Conservation (phyloP, 2,113 vertebrate genomes). For the Ondatra zibethicus region DNA sequence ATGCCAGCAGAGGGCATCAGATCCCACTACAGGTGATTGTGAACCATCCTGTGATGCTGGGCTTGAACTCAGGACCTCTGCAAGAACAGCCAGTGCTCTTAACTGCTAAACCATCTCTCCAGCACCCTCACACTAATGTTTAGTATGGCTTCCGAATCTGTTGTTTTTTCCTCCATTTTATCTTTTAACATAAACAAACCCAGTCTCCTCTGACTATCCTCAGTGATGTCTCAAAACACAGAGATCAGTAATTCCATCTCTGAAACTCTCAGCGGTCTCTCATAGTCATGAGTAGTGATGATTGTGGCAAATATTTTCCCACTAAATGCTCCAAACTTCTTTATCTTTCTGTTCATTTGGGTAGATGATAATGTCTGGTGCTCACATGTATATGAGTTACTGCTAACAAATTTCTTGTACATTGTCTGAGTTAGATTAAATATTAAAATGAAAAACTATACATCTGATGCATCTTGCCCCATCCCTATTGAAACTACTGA, state of each 20-base stretch:
- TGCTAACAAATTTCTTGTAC: neutral
- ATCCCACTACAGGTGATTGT: too few species aligned
- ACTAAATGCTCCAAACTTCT: accelerated
- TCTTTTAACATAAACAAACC: neutral
- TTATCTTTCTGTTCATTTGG: neutral
- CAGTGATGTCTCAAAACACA: neutral
- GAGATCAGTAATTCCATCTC: neutral
- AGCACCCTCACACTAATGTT: accelerated
- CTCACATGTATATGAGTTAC: neutral
- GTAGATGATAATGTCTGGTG: neutral
- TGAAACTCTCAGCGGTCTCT: neutral
- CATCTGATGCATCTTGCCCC: neutral
- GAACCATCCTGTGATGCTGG: too few species aligned
- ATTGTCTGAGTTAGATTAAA: neutral
- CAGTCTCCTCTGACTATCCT: too few species aligned
- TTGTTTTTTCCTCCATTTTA: too few species aligned
- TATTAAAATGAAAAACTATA: neutral
- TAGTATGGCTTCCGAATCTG: accelerated
- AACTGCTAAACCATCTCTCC: too few species aligned
- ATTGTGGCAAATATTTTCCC: neutral
- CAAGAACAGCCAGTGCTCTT: too few species aligned
- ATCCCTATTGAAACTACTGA: neutral
- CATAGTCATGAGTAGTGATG: neutral
- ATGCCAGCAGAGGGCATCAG: too few species aligned
- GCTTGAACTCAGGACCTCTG: too few species aligned